Base-by-base conservation (phyloP, 92 coral and sea anemone species). In the Scolanthus callimorphus region DNA sequence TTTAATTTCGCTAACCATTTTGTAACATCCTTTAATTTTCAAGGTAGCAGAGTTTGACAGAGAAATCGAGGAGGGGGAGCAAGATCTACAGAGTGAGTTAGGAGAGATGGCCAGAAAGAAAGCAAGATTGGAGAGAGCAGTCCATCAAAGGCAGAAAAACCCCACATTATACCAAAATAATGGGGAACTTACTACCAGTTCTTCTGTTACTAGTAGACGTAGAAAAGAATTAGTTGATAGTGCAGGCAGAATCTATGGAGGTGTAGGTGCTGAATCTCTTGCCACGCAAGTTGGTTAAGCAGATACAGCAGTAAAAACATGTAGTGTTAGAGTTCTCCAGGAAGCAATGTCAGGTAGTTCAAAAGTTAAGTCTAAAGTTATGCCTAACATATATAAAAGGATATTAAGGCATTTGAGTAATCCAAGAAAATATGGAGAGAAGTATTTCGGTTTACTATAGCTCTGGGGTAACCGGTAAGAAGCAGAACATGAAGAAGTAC, bases 221-320 rank as follows among this genome's bases (percentile, higher is more conserved):
- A 41, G 62, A 25, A 51, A 79, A 55, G 84, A 85, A 67, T 78
- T 82, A 31, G 27, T 46, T 30, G 52, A 79, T 17, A 72, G 76
- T 20, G 88, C 84, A 4, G 27, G 48, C 10, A 55, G 75, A 59
- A 75, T 85, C 10, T 69, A 85, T 75, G 88, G 94, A n/a, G 88
- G 65, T 1, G 55, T 65, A 52, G 25, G 58, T 29, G 69, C 57
- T 19, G 29, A 59, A 52, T 39, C 60, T 51, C 37, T 25, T 10
- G 85, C 95, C 30, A 83, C 84, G 25, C 44, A 62, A 47, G 45
- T 61, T 11, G 84, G 95, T 17, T 54, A 74, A 13, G 43, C 69
- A 47, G 80, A 72, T 19, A 66, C 82, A 17, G 55, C 62, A 24
- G 56, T 78, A 22, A 20, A 71, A n/a, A 38, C 27, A 30, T 71